A percentile compares a stretch with the other conserved stretches of the same genome.
These are phyloP conservation scores for Astreopora myriophthalma DNA, from an alignment of 64 coral and sea anemone genomes.

Conservation along the genomic window DNA sequence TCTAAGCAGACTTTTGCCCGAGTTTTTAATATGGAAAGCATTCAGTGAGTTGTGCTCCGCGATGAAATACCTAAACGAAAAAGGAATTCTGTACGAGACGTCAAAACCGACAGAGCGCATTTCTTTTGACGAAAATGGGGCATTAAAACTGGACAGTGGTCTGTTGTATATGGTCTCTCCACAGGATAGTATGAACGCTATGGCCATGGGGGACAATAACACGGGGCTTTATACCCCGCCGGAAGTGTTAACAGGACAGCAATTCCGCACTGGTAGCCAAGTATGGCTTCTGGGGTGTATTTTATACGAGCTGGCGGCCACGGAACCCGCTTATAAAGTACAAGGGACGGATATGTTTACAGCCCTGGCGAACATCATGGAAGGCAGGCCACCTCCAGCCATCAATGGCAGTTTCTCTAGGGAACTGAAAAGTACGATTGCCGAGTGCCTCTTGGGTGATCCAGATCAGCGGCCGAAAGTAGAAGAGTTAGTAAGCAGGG, in stretches of 20 bases:
- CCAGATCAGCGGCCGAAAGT: constrained; percentile 71
- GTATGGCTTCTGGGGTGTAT: constrained; percentile 87
- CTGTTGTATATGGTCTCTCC: constrained; percentile 58
- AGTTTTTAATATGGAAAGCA: constrained; percentile 89
- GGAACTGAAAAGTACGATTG: constrained; percentile 60
- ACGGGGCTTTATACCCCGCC: constrained; percentile 74
- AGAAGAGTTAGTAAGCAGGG: constrained; percentile 62
- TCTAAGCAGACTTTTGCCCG: constrained; percentile 60
- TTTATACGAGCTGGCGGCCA: constrained; percentile 76
- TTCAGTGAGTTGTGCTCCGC: constrained; percentile 70
- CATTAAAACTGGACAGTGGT: constrained; percentile 84
- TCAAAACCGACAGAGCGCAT: constrained; percentile 57
- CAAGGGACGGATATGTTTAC: constrained; percentile 85
- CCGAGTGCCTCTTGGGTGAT: constrained; percentile 66
- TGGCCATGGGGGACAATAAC: constrained; percentile 59
- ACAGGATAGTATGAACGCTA: constrained; percentile 61
- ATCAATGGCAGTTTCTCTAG: constrained; percentile 55
- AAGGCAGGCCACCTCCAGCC: constrained; percentile 63
- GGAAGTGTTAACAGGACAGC: constrained; percentile 80
- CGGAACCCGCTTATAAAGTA: constrained; percentile 78
- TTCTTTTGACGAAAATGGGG: constrained; percentile 79
- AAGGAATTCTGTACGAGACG: constrained; percentile 64
- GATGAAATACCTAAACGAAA: constrained; percentile 75
- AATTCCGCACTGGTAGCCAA: constrained; percentile 51
- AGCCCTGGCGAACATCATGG: constrained; percentile 87